Base-by-base conservation (phyloP, 23 tunicate genomes). In the Styela clava region DNA sequence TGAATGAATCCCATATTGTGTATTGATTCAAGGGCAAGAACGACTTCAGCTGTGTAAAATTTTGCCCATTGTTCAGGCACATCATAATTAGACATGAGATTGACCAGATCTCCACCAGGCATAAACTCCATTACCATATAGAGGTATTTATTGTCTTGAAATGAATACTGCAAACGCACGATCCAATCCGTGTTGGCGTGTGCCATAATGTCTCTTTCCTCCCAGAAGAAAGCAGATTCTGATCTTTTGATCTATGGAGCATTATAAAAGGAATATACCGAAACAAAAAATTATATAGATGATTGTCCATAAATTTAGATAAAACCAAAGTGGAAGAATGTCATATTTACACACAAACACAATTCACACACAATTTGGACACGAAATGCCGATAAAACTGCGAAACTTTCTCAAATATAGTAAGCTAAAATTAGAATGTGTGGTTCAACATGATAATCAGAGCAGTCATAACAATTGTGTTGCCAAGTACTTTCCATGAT, bases 161-260 rank as follows among this genome's bases (percentile, higher is more conserved):
- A 94, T 24, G 98, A 88, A 68, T 94, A 88, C 29, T 85, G 87
- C 44, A 94, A 30, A 88, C 86, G 79, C 3, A 94, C 98, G 19
- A 94, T 82, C 98, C 98, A 94, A 52, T 88, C 88, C 25, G 98
- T 85, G 61, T 88, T 85, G 0, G 98, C 88, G 32, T 56, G 83
- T 18, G 98, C 95, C 98, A 94, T 94, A n/a, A 94, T 94, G 37
- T 94, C 91, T 52, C 98, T 74, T 72, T 94, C 98, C 37, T 94
- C 98, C 98, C 98, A 94, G 88, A 94, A 94, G 65, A 94, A 94
- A 18, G 98, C 98, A 20, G 98, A 88, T 79, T 94, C 98, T 2
- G 98, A 94, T 52, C 95, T 69, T 79, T 94, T 94, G 63, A 88
- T 94, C 98, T 93, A 72, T 2, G 70, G 78, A 69, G 21, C 1